Conservation (phyloP, 2,888 invertebrate species). For the Microctonus brassicae region DNA sequence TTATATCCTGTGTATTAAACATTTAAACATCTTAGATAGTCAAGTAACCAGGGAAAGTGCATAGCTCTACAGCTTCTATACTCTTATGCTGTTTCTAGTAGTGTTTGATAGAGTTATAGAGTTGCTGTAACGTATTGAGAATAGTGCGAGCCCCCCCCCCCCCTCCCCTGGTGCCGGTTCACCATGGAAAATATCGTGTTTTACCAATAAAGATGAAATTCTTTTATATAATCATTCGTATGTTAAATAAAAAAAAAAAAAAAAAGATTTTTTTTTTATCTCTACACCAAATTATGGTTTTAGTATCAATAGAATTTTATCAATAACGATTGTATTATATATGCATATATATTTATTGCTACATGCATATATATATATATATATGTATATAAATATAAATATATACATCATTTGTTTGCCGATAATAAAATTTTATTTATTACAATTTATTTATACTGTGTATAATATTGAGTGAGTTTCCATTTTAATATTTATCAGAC, state of each 20-base stretch:
- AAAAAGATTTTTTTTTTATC: neutral
- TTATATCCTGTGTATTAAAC: slow-evolving; percentile 3
- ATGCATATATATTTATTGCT: neutral
- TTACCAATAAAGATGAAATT: slow-evolving; percentile 45
- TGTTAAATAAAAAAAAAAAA: too few relatives aligned
- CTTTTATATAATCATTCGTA: slow-evolving; percentile 47
- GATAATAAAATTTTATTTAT: neutral
- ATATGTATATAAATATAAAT: neutral
- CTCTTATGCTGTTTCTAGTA: neutral
- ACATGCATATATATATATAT: too few relatives aligned
- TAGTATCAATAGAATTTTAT: neutral
- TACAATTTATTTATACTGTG: neutral
- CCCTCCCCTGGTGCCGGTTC: neutral
- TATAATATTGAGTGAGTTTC: neutral
- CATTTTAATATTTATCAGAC: slow-evolving; percentile 9
- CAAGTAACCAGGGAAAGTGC: slow-evolving; percentile 42
- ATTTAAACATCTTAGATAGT: slow-evolving; percentile 22
- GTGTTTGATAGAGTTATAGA: slow-evolving; percentile 43
- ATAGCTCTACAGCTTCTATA: slow-evolving; percentile 30
- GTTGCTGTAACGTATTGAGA: slow-evolving; percentile 50
- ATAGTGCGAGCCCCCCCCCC: neutral
- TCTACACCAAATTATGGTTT: neutral
- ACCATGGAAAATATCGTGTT: neutral
- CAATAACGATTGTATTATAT: neutral
- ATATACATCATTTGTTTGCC: neutral